Evolutionary conservation across 2,113 vertebrate species (phyloP), one percentile per base, ranked within the genome.

Genomic region (Neogale vison): DNA sequence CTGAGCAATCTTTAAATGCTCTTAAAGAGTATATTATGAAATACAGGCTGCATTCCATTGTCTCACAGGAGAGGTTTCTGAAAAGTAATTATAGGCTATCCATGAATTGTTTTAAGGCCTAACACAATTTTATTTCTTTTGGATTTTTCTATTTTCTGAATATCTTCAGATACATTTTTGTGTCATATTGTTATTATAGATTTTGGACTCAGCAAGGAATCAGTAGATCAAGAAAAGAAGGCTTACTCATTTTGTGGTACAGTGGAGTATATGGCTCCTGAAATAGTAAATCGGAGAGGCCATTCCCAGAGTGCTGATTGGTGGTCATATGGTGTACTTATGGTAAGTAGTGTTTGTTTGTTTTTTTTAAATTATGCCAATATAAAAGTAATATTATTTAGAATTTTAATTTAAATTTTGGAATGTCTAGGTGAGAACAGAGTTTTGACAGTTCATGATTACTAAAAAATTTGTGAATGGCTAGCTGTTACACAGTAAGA

Each of bases 201-300:
- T 99, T 99, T 99, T 98, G 99, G 99, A 98, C 99, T 99, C 98
- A 99, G 99, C 99, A 99, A 99, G 99, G 99, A 99, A 99, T 99
- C 99, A 80, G 99, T 99, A 98, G 99, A 99, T 98, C 99, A 99
- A 98, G 99, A 99, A 99, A 99, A 99, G 99, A 99, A 99, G 98
- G 99, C 99, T 8, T 99, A 99, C 98, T 99, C 99, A 96, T 99
- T 99, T 99, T 99, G 99, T 99, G 99, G 99, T 99, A 99, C 99
- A 98, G 99, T 99, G 98, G 99, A 99, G 94, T 99, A 99, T 99
- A 99, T 99, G 99, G 99, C 99, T 98, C 99, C 99, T 98, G 99
- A 99, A 99, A 99, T 99, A 98, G 99, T 99, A 98, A 99, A 99
- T 99, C 99, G 99, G 98, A 99, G 99, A 99, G 99, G 99, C 98